Evolutionary conservation across 2,888 invertebrate genomes (phyloP).

Genomic region (Mayetiola destructor): DNA sequence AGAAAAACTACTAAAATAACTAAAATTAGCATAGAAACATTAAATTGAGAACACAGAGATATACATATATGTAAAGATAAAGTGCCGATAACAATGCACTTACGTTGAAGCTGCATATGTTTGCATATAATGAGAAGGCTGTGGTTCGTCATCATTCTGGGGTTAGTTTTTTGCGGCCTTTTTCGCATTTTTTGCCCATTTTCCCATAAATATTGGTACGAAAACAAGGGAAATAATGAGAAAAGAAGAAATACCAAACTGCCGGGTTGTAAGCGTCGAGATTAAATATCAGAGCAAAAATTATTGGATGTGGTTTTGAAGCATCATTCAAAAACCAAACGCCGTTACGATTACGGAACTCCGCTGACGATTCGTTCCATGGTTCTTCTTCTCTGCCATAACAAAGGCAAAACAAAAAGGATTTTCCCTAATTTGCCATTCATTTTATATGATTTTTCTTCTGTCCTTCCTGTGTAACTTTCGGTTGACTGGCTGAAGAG

Average conservation of each 20-base stretch:
- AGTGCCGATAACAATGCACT: conserved; percentile 1
- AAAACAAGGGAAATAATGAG: background rate
- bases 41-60: background rate
- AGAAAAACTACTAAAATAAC: too few relatives aligned
- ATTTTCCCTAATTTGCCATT: background rate
- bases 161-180: background rate
- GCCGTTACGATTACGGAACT: background rate
- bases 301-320: too few relatives aligned
- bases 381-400: background rate
- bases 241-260: background rate
- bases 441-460: conserved; percentile 1
- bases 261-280: background rate
- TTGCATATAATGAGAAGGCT: conserved; percentile 4
- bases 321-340: background rate
- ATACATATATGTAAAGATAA: background rate
- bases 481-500: background rate
- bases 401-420: background rate
- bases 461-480: too few relatives aligned
- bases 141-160: too few relatives aligned
- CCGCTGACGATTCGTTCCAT: background rate
- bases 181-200: background rate
- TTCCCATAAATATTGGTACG: background rate
- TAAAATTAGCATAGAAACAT: background rate
- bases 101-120: background rate
- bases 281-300: too few relatives aligned